These are phyloP conservation scores for Ceyx cyanopectus DNA, from an alignment of 2,113 vertebrate species.

Conservation along the genomic window DNA sequence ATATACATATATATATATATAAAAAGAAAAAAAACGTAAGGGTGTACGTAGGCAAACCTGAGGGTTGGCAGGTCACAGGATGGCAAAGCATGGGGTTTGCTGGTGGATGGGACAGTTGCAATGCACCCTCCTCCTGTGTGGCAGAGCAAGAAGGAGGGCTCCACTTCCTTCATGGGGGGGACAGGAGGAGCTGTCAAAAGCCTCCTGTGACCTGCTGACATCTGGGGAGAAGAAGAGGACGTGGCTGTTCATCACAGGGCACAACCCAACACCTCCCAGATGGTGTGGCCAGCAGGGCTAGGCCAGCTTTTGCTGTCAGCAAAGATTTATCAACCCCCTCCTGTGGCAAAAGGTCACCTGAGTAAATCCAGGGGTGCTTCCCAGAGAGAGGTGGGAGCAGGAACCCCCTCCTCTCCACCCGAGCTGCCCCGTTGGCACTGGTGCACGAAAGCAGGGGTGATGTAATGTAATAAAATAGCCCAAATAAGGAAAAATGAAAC, in stretches of 20 bases:
- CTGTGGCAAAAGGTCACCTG: not conserved
- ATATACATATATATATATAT: too few species aligned
- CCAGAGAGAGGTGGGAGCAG: not conserved
- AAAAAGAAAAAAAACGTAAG: fast-evolving
- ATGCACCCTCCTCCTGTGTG: not conserved
- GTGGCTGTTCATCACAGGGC: not conserved
- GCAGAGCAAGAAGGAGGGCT: not conserved
- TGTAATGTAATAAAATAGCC: not conserved
- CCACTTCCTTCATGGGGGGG: not conserved
- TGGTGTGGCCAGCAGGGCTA: not conserved
- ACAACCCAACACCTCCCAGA: not conserved
- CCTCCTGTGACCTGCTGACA: not conserved
- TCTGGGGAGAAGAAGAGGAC: not conserved
- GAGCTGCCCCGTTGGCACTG: not conserved
- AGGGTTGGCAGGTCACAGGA: not conserved
- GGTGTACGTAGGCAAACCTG: not conserved
- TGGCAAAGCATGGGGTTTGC: not conserved
- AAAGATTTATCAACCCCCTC: not conserved
- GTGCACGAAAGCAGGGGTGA: not conserved
- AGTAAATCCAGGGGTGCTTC: not conserved
- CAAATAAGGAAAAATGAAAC: not conserved
- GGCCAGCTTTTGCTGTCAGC: not conserved
- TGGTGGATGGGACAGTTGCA: not conserved
- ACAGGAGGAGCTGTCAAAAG: not conserved
- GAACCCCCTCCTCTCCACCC: not conserved